Evolutionary conservation across 2,113 vertebrate genomes (phyloP).

Genomic region (Rostratula benghalensis): DNA sequence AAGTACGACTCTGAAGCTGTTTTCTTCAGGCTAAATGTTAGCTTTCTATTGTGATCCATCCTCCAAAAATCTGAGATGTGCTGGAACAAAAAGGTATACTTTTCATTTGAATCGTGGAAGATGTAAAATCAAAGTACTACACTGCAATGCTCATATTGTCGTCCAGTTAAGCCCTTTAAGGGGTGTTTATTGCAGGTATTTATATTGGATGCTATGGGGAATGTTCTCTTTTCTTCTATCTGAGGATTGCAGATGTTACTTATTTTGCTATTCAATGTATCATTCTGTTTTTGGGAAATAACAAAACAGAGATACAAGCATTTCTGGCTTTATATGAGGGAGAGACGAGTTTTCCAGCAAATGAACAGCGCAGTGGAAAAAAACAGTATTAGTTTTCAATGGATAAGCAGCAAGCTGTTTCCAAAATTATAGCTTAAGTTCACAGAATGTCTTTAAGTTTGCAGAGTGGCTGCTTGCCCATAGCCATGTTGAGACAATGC

Average conservation of each 20-base stretch:
- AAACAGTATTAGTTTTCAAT: slow-evolving; percentile 50
- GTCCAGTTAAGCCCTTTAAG: not conserved
- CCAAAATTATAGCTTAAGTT: slow-evolving; percentile 47
- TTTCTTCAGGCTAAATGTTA: not conserved
- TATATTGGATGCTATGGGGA: slow-evolving; percentile 3
- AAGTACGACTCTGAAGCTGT: not conserved
- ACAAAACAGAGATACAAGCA: slow-evolving; percentile 23
- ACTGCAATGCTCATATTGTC: not conserved
- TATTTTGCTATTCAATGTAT: slow-evolving; percentile 45
- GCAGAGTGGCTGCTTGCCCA: slow-evolving; percentile 11
- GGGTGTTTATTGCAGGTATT: slow-evolving; percentile 53
- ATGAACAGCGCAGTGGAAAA: slow-evolving; percentile 53
- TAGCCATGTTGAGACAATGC: not conserved
- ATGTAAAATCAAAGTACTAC: not conserved
- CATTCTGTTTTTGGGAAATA: slow-evolving; percentile 56
- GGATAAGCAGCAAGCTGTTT: slow-evolving; percentile 43
- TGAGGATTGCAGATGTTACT: slow-evolving; percentile 22
- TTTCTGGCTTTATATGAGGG: slow-evolving; percentile 26
- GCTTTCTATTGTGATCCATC: not conserved
- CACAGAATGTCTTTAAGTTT: slow-evolving; percentile 32
- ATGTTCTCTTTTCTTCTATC: not conserved
- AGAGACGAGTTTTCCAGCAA: slow-evolving; percentile 45
- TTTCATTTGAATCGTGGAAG: not conserved
- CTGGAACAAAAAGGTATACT: not conserved
- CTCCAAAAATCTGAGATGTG: not conserved